These are phyloP conservation scores for Rhinopithecus roxellana DNA, from an alignment of 2,113 vertebrate genomes.

Conservation along the genomic window DNA sequence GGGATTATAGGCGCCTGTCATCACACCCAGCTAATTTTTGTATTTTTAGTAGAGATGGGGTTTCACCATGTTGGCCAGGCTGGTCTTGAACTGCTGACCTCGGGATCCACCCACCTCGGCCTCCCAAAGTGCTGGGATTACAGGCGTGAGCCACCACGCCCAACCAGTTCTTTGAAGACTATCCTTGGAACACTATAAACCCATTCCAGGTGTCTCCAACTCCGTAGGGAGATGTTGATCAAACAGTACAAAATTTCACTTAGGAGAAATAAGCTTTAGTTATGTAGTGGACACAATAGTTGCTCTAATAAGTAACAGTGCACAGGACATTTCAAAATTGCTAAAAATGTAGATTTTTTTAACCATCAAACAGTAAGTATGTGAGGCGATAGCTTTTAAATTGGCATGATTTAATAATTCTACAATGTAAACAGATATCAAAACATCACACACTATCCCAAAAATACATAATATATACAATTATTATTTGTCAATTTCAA, in stretches of 20 bases:
- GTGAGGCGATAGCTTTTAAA: not conserved
- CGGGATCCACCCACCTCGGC: no score
- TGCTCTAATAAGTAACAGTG: not conserved
- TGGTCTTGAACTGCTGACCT: no score
- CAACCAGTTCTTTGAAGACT: not conserved
- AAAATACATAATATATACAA: not conserved
- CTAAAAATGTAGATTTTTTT: not conserved
- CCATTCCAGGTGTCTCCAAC: not conserved
- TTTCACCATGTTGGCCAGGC: no score
- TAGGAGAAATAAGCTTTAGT: not conserved
- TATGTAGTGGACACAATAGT: not conserved
- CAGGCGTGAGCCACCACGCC: no score
- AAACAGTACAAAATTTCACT: not conserved
- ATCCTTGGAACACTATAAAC: not conserved
- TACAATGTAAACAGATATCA: not conserved
- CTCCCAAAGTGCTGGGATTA: no score
- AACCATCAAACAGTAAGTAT: not conserved
- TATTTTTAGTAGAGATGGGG: no score
- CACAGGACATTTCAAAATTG: not conserved
- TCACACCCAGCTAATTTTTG: no score
- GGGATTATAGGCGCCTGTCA: no score
- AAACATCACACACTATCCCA: not conserved
- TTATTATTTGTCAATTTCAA: not conserved
- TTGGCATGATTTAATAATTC: not conserved
- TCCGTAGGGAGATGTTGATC: not conserved